phyloP scores from a whole-genome alignment of 2,888 invertebrate genomes.

The Nesidiocoris tenuis region DNA sequence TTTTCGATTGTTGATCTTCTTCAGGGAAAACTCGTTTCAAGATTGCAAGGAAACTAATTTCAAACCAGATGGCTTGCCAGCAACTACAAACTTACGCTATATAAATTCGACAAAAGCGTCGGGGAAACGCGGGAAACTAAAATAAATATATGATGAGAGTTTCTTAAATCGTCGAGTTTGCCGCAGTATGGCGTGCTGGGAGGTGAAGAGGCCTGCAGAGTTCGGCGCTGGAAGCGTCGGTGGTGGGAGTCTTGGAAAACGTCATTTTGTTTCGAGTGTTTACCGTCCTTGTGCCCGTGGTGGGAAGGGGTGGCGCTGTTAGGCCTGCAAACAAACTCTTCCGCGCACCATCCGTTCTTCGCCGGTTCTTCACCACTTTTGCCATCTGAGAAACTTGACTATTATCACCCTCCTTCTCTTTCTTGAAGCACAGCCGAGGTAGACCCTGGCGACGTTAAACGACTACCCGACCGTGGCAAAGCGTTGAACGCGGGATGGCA shows the following conservation, averaged over 20 bases:
- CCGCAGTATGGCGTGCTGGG: neutral
- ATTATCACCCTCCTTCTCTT: slow-evolving; percentile 40
- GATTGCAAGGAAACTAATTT: too few species aligned
- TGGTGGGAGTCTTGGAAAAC: slow-evolving; percentile 41
- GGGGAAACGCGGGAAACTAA: too few species aligned
- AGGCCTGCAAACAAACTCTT: slow-evolving; percentile 43
- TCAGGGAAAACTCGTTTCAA: too few species aligned
- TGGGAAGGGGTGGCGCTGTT: slow-evolving; percentile 59
- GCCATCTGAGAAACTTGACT: slow-evolving; percentile 42
- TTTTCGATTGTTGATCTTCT: too few species aligned
- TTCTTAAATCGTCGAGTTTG: neutral
- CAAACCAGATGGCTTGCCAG: too few species aligned
- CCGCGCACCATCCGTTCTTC: slow-evolving; percentile 21
- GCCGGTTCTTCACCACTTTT: neutral
- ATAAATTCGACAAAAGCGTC: too few species aligned
- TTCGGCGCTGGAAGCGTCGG: neutral
- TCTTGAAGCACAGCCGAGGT: neutral
- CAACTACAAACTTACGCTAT: too few species aligned
- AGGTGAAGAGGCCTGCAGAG: neutral
- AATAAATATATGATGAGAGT: neutral
- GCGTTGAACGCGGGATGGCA: slow-evolving; percentile 9
- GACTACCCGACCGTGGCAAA: neutral
- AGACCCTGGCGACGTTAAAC: neutral
- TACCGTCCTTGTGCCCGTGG: slow-evolving; percentile 48
- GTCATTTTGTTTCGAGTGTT: slow-evolving; percentile 49